These are phyloP conservation scores for Drosophila yakuba DNA, from an alignment of 1,140 invertebrate species.

Conservation along the genomic window DNA sequence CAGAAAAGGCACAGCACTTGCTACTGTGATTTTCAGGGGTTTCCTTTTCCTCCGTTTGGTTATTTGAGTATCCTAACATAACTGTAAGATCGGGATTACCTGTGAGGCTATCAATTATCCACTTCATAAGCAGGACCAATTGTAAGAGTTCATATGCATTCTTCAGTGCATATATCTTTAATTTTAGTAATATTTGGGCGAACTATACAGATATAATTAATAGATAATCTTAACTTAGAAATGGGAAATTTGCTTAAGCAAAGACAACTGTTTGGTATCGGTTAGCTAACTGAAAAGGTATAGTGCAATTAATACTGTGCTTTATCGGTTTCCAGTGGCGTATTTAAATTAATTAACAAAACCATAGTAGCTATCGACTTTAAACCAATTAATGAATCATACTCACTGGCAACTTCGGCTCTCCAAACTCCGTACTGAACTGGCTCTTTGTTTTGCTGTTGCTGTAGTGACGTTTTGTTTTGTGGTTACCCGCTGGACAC, in stretches of 20 bases:
- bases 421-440: conserved; percentile 3
- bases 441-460: conserved; percentile 36
- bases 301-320: neutral
- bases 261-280: no score
- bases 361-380: neutral
- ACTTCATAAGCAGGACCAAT: no score
- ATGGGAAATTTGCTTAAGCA: no score
- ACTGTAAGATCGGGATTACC: neutral
- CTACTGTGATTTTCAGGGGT: conserved; percentile 23
- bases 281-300: no score
- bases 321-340: neutral
- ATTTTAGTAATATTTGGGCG: no score
- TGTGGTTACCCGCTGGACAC: conserved; percentile 61
- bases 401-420: conserved; percentile 19
- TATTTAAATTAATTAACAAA: neutral
- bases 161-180: no score
- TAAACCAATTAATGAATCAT: conserved; percentile 19
- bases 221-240: no score
- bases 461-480: conserved; percentile 70
- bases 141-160: no score
- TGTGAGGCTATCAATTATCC: no score
- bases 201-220: no score
- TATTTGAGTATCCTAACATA: conserved; percentile 9
- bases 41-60: conserved; percentile 7
- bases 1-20: conserved; percentile 48